phyloP scores from a whole-genome alignment of 2,888 invertebrate species.

The Sipunculus nudus region DNA sequence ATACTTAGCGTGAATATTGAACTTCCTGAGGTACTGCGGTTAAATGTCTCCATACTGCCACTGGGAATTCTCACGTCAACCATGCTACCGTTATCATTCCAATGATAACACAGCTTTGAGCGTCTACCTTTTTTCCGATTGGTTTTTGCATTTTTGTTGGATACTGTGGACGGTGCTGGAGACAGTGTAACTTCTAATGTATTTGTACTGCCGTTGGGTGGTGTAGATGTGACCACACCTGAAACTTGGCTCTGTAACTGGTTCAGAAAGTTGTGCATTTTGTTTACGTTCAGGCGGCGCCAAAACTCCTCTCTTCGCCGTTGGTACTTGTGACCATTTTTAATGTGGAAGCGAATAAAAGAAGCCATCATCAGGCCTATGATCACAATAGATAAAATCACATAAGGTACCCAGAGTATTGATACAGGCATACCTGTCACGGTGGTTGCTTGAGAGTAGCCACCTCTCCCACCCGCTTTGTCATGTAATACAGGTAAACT shows the following conservation, averaged over 20 bases:
- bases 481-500: too few relatives aligned
- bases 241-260: neutral
- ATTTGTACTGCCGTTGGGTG: neutral
- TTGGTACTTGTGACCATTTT: slow-evolving; percentile 41
- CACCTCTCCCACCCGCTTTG: too few relatives aligned
- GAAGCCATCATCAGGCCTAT: slow-evolving; percentile 32
- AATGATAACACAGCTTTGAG: neutral
- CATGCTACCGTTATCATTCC: slow-evolving; percentile 40
- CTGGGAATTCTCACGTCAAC: slow-evolving; percentile 28
- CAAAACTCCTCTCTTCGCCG: slow-evolving; percentile 10
- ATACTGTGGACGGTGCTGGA: slow-evolving; percentile 2
- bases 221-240: neutral
- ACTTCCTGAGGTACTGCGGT: too few relatives aligned
- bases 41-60: neutral
- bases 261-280: neutral
- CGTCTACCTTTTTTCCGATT: too few relatives aligned
- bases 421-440: slow-evolving; percentile 22
- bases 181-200: neutral
- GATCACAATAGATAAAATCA: slow-evolving; percentile 28
- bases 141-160: too few relatives aligned
- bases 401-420: slow-evolving; percentile 39
- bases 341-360: slow-evolving; percentile 37
- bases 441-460: too few relatives aligned
- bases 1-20: too few relatives aligned
- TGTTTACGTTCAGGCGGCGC: slow-evolving; percentile 13